Conservation (phyloP, 2,888 invertebrate genomes). For the Agriopis marginaria region DNA sequence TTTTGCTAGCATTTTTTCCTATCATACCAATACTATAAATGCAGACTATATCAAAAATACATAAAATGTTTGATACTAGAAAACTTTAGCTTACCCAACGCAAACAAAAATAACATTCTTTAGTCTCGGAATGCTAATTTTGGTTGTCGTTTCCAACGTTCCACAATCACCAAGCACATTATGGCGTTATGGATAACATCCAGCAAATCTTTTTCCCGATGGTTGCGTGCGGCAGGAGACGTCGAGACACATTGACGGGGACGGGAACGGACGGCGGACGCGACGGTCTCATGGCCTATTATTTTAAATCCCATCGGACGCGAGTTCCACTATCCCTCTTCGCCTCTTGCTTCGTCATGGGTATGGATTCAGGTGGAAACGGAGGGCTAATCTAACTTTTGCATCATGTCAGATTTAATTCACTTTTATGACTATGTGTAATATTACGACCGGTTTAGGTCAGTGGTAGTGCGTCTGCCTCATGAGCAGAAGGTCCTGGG, state of each 20-base stretch:
- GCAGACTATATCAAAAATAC: too few species aligned
- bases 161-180: conserved; percentile 25
- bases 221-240: conserved; percentile 47
- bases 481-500: too few species aligned
- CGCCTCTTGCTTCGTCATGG: conserved; percentile 42
- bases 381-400: not conserved
- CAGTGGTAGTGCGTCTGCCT: too few species aligned
- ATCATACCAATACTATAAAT: too few species aligned
- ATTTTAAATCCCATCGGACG: conserved; percentile 78
- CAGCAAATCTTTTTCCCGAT: conserved; percentile 31
- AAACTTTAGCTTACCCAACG: too few species aligned
- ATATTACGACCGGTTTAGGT: too few species aligned
- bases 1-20: too few species aligned
- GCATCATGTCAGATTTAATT: too few species aligned
- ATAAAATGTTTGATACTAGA: too few species aligned
- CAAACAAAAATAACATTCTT: not conserved
- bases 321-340: conserved; percentile 71
- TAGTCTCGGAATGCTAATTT: not conserved
- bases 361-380: conserved; percentile 19
- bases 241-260: conserved; percentile 57
- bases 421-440: too few species aligned
- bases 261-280: conserved; percentile 57
- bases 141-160: conserved; percentile 11
- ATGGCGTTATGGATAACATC: conserved; percentile 21
- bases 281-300: conserved; percentile 67